Conservation (phyloP, 2,797 vertebrate genomes). For the Fundulus diaphanus region DNA sequence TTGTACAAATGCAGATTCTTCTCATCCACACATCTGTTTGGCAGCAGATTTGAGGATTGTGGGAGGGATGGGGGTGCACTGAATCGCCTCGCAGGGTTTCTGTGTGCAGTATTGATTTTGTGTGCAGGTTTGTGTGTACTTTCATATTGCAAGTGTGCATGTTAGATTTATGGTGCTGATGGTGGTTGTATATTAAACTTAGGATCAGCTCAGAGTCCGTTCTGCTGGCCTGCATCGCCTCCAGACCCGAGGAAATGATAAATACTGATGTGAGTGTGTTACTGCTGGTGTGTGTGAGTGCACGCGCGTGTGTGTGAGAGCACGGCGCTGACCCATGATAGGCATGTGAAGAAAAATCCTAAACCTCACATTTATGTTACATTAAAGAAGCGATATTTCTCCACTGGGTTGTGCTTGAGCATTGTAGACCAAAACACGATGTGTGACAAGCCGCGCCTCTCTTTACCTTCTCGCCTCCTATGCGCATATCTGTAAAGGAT, state of each 20-base stretch:
- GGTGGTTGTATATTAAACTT: slow-evolving; percentile 58
- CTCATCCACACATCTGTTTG: slow-evolving; percentile 47
- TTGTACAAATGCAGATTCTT: slow-evolving; percentile 39
- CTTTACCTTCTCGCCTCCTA: no score
- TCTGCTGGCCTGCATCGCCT: slow-evolving; percentile 30
- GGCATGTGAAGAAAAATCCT: no score
- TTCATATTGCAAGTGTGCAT: slow-evolving; percentile 17
- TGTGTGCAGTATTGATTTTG: slow-evolving; percentile 71
- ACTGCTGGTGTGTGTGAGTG: slow-evolving; percentile 1
- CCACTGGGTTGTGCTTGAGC: no score
- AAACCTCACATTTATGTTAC: no score
- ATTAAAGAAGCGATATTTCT: no score
- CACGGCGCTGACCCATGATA: no score
- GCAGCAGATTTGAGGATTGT: slow-evolving; percentile 52
- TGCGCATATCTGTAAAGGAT: no score
- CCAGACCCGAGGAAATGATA: slow-evolving; percentile 25
- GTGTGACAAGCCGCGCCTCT: no score
- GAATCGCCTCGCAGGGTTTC: slow-evolving; percentile 70
- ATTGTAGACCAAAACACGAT: no score
- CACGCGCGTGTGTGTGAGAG: slow-evolving; percentile 13
- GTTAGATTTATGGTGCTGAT: slow-evolving; percentile 57
- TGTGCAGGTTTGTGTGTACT: slow-evolving; percentile 38
- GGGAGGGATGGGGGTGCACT: slow-evolving; percentile 62
- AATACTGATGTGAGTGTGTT: slow-evolving; percentile 9
- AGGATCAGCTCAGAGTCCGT: slow-evolving; percentile 60